A percentile compares a stretch with the other conserved stretches of the same genome.
These are phyloP conservation scores for Seladonia tumulorum DNA, from an alignment of 2,888 invertebrate species.

Conservation along the genomic window DNA sequence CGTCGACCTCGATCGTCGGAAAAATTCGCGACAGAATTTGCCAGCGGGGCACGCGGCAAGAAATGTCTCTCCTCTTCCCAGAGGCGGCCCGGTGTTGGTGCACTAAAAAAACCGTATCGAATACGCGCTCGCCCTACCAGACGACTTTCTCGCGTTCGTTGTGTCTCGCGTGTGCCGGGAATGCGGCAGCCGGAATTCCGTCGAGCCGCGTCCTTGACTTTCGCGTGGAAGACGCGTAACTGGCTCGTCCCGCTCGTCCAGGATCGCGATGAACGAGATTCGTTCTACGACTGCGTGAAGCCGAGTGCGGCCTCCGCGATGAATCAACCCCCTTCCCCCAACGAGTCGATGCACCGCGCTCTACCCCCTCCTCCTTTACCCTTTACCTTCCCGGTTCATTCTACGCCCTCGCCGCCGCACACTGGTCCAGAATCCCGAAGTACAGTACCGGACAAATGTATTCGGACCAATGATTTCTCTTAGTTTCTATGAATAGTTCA, in stretches of 20 bases:
- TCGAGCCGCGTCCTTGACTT: slow-evolving; percentile 71
- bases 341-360: slow-evolving; percentile 65
- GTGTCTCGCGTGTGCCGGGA: slow-evolving; percentile 59
- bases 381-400: slow-evolving; percentile 44
- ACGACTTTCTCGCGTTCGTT: slow-evolving; percentile 43
- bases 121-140: slow-evolving; percentile 33
- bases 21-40: slow-evolving; percentile 13
- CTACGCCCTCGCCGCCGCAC: slow-evolving; percentile 31
- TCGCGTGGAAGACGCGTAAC: slow-evolving; percentile 73
- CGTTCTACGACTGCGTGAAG: slow-evolving; percentile 77
- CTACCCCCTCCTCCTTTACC: slow-evolving; percentile 25
- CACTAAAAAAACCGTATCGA: slow-evolving; percentile 16
- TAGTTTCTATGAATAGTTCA: no score
- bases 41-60: slow-evolving; percentile 3
- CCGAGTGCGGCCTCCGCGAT: slow-evolving; percentile 76
- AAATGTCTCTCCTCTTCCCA: slow-evolving; percentile 38
- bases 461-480: no score
- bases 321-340: slow-evolving; percentile 77
- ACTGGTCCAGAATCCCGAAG: not conserved
- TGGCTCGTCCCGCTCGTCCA: slow-evolving; percentile 64
- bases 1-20: slow-evolving; percentile 3
- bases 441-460: no score
- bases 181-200: slow-evolving; percentile 62
- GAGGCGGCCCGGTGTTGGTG: slow-evolving; percentile 4
- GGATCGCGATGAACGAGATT: slow-evolving; percentile 72